These are phyloP conservation scores for Ivindomyrus marchei DNA, from an alignment of 2,113 vertebrate species.

Conservation along the genomic window DNA sequence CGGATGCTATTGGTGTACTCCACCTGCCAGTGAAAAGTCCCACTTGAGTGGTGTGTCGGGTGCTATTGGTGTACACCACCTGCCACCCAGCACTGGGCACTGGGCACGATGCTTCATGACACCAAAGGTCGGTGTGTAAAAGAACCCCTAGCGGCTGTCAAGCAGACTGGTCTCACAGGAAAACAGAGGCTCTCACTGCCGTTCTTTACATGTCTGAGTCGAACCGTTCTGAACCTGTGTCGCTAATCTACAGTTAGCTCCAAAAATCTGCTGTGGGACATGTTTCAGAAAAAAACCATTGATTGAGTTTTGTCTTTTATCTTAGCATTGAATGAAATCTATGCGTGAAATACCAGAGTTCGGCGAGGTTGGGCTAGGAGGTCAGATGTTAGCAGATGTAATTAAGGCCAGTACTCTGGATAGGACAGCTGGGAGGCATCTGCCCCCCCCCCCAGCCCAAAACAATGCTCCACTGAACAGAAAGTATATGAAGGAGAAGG, in stretches of 20 bases:
- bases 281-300: not conserved
- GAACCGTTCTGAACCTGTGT: not conserved
- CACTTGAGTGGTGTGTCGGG: too few species aligned
- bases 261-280: not conserved
- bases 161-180: not conserved
- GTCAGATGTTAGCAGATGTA: conserved; percentile 19
- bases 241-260: not conserved
- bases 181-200: not conserved
- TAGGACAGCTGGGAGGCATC: conserved; percentile 1
- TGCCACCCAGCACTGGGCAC: not conserved
- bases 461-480: not conserved
- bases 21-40: not conserved
- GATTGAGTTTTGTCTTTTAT: not conserved
- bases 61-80: too few species aligned
- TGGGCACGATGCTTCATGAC: not conserved
- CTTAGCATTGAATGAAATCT: not conserved
- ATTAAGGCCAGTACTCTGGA: conserved; percentile 12
- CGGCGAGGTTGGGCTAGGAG: not conserved
- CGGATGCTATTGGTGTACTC: not conserved
- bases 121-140: not conserved
- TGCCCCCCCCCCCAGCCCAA: not conserved
- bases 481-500: conserved; percentile 9
- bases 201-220: not conserved
- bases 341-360: conserved; percentile 1
- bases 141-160: not conserved